Evolutionary conservation across 2,888 invertebrate genomes (phyloP).

Genomic region (Agriotes lineatus): DNA sequence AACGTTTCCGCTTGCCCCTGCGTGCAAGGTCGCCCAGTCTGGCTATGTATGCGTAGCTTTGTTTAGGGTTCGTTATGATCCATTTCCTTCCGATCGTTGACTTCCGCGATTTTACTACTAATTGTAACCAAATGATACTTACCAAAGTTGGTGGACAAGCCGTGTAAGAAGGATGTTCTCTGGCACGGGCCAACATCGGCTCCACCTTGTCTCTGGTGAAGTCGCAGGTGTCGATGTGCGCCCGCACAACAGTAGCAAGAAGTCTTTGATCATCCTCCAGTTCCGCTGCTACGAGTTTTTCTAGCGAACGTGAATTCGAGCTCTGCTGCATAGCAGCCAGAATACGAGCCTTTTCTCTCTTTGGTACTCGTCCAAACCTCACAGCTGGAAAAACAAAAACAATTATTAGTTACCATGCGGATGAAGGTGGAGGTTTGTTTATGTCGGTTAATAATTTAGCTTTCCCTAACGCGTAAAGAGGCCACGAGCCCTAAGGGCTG

Average conservation of each 20-base stretch:
- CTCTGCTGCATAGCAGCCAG: slow-evolving; percentile 99
- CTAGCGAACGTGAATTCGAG: slow-evolving; percentile 91
- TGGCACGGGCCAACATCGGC: slow-evolving; percentile 85
- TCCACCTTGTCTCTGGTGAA: slow-evolving; percentile 94
- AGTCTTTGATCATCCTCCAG: slow-evolving; percentile 93
- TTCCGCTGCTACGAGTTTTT: slow-evolving; percentile 91
- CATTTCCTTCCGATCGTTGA: slow-evolving; percentile 55
- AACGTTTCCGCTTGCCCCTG: slow-evolving; percentile 64
- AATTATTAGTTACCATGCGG: background rate
- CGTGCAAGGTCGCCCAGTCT: slow-evolving; percentile 65
- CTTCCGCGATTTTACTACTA: slow-evolving; percentile 21
- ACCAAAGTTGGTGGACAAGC: slow-evolving; percentile 90
- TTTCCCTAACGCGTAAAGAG: slow-evolving; percentile 31
- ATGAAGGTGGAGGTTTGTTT: background rate
- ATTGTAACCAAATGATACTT: no score
- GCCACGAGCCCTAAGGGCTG: slow-evolving; percentile 52
- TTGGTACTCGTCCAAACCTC: slow-evolving; percentile 99
- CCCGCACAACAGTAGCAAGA: slow-evolving; percentile 88
- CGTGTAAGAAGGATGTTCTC: slow-evolving; percentile 90
- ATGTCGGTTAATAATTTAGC: slow-evolving; percentile 5
- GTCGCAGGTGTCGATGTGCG: slow-evolving; percentile 96
- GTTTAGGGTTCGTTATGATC: slow-evolving; percentile 57
- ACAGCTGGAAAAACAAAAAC: slow-evolving; percentile 82
- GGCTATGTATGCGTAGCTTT: slow-evolving; percentile 59
- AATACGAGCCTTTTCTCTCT: slow-evolving; percentile 98